Evolutionary conservation across 2,113 vertebrate species (phyloP), one percentile per base, ranked within the genome.

Genomic region (Brienomyrus brachyistius): DNA sequence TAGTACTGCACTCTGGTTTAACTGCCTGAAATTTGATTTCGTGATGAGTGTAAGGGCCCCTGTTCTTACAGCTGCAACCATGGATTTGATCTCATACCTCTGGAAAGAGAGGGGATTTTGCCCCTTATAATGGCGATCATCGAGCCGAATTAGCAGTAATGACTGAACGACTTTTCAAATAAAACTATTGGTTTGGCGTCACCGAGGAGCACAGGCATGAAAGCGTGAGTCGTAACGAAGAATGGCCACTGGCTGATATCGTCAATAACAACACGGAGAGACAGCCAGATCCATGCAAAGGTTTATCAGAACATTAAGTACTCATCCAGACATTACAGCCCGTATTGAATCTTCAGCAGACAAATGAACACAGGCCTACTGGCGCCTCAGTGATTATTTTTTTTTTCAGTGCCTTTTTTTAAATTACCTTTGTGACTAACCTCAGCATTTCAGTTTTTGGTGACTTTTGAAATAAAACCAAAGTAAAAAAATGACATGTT

Each of bases 401-500:
- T 35, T 3, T 83, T 47, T 45, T 45, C 15, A 3, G 17, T 51
- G 59, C 45, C 10, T 62, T 88, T 84, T 48, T 47, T 47, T 10
- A 11, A 4, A 43, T 47, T 47, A 82, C 45, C 45, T 47, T 43
- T 23, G 40, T 47, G 82, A 84, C 23, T 23, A 23, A n/a, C 21
- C 40, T 48, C 19, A 84, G 82, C 43, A 47, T 84, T 84, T 80
- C 40, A 48, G 40, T 47, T 47, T 84, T 48, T 48, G 40, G 80
- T 21, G 80, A 47, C 40, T 83, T n/a, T 83, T 48, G 40, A n/a
- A 35, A 43, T 82, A 11, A 45, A 45, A 83, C n/a, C 17, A 6
- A 35, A 91, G 90, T 86, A 91, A 17, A 90, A 90, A 92, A 91
- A 90, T 91, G 91, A 91, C 92, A 92, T 91, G 92, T 91, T 91